Evolutionary conservation across 2,888 invertebrate species (phyloP).

Genomic region (Rosalia funebris): DNA sequence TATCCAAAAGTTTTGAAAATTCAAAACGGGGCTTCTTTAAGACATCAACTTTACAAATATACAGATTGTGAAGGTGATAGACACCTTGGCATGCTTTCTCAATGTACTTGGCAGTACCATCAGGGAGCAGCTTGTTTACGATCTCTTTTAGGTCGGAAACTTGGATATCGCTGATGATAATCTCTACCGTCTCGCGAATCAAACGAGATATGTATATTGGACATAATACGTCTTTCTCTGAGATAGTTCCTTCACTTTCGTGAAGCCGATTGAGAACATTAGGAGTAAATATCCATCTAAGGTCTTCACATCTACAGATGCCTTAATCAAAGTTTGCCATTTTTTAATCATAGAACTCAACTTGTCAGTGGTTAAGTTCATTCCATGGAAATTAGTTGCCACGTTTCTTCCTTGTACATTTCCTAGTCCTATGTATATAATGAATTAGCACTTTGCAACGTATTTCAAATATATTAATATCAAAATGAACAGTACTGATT

Average conservation of each 20-base stretch:
- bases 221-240: constrained; percentile 99
- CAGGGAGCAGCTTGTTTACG: constrained; percentile 95
- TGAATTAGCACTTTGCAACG: too few relatives aligned
- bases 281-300: constrained; percentile 96
- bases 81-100: constrained; percentile 97
- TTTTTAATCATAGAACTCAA: constrained; percentile 99
- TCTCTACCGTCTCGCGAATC: constrained; percentile 96
- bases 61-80: constrained; percentile 98
- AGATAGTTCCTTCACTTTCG: constrained; percentile 93
- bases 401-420: constrained; percentile 87
- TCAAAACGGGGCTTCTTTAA: constrained; percentile 99
- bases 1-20: constrained; percentile 93
- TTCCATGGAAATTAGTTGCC: constrained; percentile 98
- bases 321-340: constrained; percentile 98
- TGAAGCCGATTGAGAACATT: constrained; percentile 99
- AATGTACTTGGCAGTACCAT: constrained; percentile 99
- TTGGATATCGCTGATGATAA: constrained; percentile 91
- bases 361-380: constrained; percentile 99
- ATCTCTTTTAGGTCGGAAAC: constrained; percentile 94
- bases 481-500: too few relatives aligned
- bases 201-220: constrained; percentile 86
- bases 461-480: too few relatives aligned
- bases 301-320: constrained; percentile 97
- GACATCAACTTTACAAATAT: constrained; percentile 95
- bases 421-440: too few relatives aligned